Percentiles rank a stretch among this genome's conserved stretches.
Conservation (phyloP, 2,113 vertebrate genomes). For the Pipra filicauda region DNA sequence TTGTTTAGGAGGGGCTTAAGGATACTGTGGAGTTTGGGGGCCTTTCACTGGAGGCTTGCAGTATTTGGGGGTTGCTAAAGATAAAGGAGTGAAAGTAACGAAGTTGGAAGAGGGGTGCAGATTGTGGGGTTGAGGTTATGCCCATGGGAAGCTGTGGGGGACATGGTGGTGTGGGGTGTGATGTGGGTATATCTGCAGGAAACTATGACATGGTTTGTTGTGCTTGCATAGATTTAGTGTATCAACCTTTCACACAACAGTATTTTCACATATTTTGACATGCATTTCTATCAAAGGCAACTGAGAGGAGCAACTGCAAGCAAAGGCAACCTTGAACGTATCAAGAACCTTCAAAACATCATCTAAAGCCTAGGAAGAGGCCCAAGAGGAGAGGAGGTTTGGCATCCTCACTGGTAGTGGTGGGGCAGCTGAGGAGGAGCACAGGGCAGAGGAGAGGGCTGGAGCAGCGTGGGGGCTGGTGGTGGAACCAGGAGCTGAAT, state of each 20-base stretch:
- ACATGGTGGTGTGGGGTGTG: background rate
- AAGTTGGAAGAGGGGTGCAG: background rate
- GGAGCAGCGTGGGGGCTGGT: background rate
- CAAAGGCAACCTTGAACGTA: background rate
- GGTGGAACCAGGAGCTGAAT: conserved; percentile 10
- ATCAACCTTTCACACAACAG: background rate
- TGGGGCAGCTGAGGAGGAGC: background rate
- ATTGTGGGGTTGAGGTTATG: background rate
- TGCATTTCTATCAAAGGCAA: background rate
- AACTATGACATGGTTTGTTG: background rate
- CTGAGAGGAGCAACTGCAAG: background rate
- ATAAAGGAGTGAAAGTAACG: background rate
- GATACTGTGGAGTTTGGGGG: background rate
- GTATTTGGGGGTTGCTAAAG: background rate
- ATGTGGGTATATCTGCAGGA: background rate
- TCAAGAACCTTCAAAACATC: background rate
- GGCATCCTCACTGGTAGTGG: rapidly evolving
- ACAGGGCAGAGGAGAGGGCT: background rate
- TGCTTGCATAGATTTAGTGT: background rate
- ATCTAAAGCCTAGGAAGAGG: background rate
- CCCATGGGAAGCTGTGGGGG: background rate
- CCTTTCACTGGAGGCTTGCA: background rate
- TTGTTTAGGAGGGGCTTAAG: background rate
- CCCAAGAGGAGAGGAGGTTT: background rate
- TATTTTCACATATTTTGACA: background rate